Base-by-base conservation (phyloP, 1,140 invertebrate genomes). In the Drosophila repletoides region DNA sequence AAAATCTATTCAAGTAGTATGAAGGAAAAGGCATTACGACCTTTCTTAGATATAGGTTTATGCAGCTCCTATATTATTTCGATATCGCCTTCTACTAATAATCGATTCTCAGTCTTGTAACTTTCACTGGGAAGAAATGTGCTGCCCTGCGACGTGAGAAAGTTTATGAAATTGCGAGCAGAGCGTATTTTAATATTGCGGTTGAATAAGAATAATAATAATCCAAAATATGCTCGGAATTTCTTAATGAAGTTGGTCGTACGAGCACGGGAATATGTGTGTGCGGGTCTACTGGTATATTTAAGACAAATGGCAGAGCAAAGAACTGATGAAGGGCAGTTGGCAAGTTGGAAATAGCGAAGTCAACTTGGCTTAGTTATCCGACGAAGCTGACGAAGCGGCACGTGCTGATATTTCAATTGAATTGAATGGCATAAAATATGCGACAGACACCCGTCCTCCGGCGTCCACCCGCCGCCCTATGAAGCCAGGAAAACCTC, bases 381-480 rank as follows among this genome's bases (percentile, higher is more conserved):
- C n/a, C n/a, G n/a, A 15, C 41, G 21, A 55, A 31, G 43, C 38
- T 24, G 22, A 68, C 40, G 5, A 26, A 45, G 72, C 26, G 75
- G 71, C 75, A 84, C 80, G 80, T 84, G 80, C 70, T 84, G 80
- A 84, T 84, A 84, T 84, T 84, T 75, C 72, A 72, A 84, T 84
- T 86, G 80, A 72, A 84, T 84, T 86, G 80, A 84, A 84, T 84
- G 80, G 58, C 74, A 61, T 58, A 51, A 84, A 86, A 80, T 84
- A 86, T 84, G 80, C 72, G 59, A 53, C 59, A 69, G 60, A 51
- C 66, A 56, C 41, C n/a, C n/a, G n/a, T n/a, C n/a, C n/a, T n/a
- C n/a, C n/a, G n/a, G n/a, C n/a, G n/a, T n/a, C n/a, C n/a, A n/a
- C 33, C 33, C 33, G 12, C 45, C 2, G 0, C 10, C 33, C 28